Evolutionary conservation across 2,888 invertebrate species (phyloP).

Genomic region (Eueremaeus valkanovi): DNA sequence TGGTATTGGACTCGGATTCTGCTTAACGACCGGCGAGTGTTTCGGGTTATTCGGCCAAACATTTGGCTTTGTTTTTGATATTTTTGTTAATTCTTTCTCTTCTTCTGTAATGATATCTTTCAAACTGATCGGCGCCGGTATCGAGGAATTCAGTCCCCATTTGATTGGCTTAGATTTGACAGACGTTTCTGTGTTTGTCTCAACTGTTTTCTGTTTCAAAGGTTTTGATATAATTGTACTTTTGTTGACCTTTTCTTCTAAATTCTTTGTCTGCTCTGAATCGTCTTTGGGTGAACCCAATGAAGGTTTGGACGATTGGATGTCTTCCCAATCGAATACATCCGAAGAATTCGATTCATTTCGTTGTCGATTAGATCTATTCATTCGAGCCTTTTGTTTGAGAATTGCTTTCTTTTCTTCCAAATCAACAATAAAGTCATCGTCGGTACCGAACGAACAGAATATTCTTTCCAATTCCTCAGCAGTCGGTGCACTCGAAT

Average conservation of each 20-base stretch:
- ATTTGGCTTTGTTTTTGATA: not conserved
- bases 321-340: conserved; percentile 40
- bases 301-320: not conserved
- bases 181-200: not conserved
- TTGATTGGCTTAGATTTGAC: conserved; percentile 14
- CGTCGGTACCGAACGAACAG: conserved; percentile 33
- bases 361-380: conserved; percentile 39
- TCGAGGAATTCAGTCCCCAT: not conserved
- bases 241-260: not conserved
- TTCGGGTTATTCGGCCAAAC: not conserved
- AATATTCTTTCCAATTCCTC: conserved; percentile 56
- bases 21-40: not conserved
- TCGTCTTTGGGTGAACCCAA: not conserved
- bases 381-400: conserved; percentile 25
- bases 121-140: conserved; percentile 4
- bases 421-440: conserved; percentile 44
- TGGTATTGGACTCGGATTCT: not conserved
- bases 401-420: conserved; percentile 41
- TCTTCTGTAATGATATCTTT: conserved; percentile 7
- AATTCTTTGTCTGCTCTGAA: not conserved
- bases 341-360: conserved; percentile 37
- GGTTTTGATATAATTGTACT: no score
- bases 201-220: no score
- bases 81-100: conserved; percentile 12
- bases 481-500: conserved; percentile 59